Percentiles rank a stretch among this genome's conserved stretches.
Conservation (phyloP, 2,888 invertebrate species). For the Cylindroiulus punctatus region DNA sequence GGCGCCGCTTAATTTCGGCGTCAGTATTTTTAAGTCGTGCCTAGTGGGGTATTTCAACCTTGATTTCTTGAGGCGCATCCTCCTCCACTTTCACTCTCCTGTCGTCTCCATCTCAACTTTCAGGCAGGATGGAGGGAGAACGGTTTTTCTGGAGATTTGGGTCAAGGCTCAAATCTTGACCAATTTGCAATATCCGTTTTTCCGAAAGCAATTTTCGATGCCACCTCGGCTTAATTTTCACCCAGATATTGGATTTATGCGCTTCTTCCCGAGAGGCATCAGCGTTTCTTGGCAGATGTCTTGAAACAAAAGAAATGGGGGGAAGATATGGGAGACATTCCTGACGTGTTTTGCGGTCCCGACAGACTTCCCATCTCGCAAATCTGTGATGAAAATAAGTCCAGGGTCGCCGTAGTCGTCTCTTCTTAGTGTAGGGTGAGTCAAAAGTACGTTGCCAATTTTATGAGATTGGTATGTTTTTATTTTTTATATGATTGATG, state of each 20-base stretch:
- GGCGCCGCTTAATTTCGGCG: background rate
- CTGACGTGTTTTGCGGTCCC: background rate
- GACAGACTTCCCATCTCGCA: background rate
- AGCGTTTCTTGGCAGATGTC: background rate
- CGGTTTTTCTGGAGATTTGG: background rate
- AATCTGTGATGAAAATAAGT: background rate
- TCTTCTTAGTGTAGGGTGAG: background rate
- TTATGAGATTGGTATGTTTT: too few species aligned
- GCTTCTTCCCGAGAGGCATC: background rate
- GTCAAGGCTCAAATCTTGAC: constrained; percentile 5
- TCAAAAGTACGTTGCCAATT: too few species aligned
- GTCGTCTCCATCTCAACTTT: background rate
- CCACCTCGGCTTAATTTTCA: too few species aligned
- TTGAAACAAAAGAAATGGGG: background rate
- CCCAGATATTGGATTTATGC: background rate
- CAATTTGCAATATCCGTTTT: background rate
- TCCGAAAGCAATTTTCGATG: background rate
- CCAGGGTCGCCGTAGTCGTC: background rate
- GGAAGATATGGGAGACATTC: background rate
- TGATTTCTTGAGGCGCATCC: background rate
- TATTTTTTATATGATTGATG: too few species aligned
- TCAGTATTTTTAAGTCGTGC: background rate
- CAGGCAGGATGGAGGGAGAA: background rate
- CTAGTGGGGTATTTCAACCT: background rate
- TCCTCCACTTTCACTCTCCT: background rate